Evolutionary conservation across 2,888 invertebrate genomes (phyloP).

Genomic region (Rhorus exstirpatorius): DNA sequence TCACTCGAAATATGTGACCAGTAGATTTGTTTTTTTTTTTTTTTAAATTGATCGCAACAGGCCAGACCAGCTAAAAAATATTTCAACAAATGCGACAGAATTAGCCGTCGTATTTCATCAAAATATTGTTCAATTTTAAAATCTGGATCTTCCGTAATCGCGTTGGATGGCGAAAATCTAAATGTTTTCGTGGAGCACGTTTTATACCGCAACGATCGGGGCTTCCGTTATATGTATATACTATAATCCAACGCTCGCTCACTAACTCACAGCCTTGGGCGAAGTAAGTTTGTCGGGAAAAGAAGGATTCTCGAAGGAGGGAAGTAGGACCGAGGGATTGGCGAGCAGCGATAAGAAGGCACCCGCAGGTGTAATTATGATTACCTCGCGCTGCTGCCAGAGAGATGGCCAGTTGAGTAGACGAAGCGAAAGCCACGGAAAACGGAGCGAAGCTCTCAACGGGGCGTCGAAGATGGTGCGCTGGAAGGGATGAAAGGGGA

Average conservation of each 20-base stretch:
- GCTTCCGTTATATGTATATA: neutral
- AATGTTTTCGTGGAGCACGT: conserved; percentile 56
- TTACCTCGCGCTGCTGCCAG: conserved; percentile 83
- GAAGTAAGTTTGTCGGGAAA: conserved; percentile 67
- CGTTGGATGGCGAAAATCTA: conserved; percentile 6
- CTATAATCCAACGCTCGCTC: conserved; percentile 19
- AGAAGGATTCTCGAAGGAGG: conserved; percentile 71
- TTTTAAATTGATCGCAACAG: too few relatives aligned
- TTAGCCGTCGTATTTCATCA: too few relatives aligned
- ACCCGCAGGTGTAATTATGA: conserved; percentile 85
- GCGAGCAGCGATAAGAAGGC: conserved; percentile 81
- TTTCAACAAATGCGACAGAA: neutral
- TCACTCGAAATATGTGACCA: too few relatives aligned
- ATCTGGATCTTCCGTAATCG: neutral
- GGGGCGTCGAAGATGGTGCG: conserved; percentile 26
- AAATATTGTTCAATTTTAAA: too few relatives aligned
- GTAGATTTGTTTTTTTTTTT: too few relatives aligned
- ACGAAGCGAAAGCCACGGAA: conserved; percentile 52
- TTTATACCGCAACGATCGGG: conserved; percentile 27
- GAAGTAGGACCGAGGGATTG: conserved; percentile 73
- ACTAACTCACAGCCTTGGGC: conserved; percentile 62
- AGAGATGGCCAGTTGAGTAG: conserved; percentile 74
- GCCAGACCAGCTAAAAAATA: too few relatives aligned
- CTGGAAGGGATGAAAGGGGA: conserved; percentile 36
- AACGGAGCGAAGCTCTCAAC: conserved; percentile 50